These are phyloP conservation scores for Agriopis marginaria DNA, from an alignment of 2,888 invertebrate species.

Conservation along the genomic window DNA sequence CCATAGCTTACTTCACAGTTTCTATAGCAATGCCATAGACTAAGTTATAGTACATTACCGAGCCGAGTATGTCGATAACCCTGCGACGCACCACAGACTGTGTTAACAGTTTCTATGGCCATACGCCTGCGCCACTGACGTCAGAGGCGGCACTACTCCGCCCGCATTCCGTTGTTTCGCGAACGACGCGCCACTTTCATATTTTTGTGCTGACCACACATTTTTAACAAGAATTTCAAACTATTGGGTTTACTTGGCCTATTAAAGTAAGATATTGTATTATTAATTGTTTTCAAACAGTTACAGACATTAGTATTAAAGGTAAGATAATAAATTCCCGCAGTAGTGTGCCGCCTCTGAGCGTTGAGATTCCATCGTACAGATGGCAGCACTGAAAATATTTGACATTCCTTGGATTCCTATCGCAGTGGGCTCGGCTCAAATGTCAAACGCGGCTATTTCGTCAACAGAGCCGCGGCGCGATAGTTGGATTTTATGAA, in stretches of 20 bases:
- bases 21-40: slow-evolving; percentile 18
- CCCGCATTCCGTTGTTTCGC: slow-evolving; percentile 79
- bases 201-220: slow-evolving; percentile 43
- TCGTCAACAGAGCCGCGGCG: slow-evolving; percentile 86
- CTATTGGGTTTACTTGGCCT: not conserved
- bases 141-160: slow-evolving; percentile 73
- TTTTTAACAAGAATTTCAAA: slow-evolving; percentile 10
- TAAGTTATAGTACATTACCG: slow-evolving; percentile 47
- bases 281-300: not conserved
- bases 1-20: slow-evolving; percentile 37
- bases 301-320: not conserved
- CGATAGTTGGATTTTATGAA: slow-evolving; percentile 84
- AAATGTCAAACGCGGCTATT: slow-evolving; percentile 90
- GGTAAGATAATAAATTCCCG: slow-evolving; percentile 45
- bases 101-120: slow-evolving; percentile 15
- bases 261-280: not conserved
- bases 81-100: slow-evolving; percentile 69
- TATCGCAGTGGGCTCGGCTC: slow-evolving; percentile 89
- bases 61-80: slow-evolving; percentile 81
- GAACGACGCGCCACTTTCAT: slow-evolving; percentile 64
- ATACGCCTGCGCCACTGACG: slow-evolving; percentile 79
- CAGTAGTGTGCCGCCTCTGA: slow-evolving; percentile 74
- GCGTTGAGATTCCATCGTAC: slow-evolving; percentile 79
- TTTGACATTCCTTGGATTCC: slow-evolving; percentile 89
- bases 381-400: slow-evolving; percentile 89